Percentiles rank a stretch among this genome's conserved stretches.
Evolutionary conservation across 2,113 vertebrate genomes (phyloP).

Genomic region (Bos javanicus): DNA sequence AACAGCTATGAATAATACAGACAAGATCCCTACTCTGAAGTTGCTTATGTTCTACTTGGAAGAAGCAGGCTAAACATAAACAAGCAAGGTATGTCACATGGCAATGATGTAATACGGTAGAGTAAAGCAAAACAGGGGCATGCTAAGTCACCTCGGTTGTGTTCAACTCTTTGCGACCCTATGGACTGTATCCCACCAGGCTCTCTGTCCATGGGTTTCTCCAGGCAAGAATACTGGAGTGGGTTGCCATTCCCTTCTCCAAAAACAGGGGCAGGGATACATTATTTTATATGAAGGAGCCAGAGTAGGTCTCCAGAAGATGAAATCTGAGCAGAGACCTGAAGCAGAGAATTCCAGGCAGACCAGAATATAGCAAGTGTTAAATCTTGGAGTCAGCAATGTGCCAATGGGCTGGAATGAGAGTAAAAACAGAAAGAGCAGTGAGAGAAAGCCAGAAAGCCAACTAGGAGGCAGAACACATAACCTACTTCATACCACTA

Average conservation of each 20-base stretch:
- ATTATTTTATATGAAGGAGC: not conserved
- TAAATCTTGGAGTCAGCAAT: not conserved
- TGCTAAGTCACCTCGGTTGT: not conserved
- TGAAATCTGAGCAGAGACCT: not conserved
- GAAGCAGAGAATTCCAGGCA: not conserved
- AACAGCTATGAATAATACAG: not conserved
- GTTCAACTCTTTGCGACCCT: not conserved
- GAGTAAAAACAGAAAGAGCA: not conserved
- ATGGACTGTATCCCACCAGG: not conserved
- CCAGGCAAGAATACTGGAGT: not conserved
- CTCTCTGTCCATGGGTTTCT: not conserved
- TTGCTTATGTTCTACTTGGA: not conserved
- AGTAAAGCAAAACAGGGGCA: not conserved
- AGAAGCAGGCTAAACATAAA: not conserved
- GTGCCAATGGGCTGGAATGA: not conserved
- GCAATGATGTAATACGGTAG: not conserved
- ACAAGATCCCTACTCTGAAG: not conserved
- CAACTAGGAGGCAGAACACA: not conserved
- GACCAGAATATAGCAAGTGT: not conserved
- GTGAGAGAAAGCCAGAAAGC: not conserved
- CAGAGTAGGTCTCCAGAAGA: not conserved
- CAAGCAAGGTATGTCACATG: not conserved
- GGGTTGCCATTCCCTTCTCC: not conserved
- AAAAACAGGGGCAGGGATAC: not conserved
- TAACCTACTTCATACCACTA: not conserved